These are phyloP conservation scores for Acrobasis consociella DNA, from an alignment of 2,888 invertebrate species.

Conservation along the genomic window DNA sequence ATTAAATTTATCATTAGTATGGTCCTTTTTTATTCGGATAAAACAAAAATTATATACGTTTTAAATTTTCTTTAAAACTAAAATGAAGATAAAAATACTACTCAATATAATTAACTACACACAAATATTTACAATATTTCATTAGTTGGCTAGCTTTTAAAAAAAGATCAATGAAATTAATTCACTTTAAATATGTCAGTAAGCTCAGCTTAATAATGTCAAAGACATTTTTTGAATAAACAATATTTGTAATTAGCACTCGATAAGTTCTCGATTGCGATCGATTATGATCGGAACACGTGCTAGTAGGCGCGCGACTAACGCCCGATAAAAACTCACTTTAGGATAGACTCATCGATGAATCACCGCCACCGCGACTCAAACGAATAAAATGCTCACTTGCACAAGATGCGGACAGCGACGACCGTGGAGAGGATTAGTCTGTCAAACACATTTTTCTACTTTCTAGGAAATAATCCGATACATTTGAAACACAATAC, in stretches of 20 bases:
- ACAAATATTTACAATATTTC: no score
- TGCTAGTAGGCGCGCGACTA: constrained; percentile 47
- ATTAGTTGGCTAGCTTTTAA: no score
- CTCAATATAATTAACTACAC: no score
- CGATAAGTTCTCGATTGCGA: not conserved
- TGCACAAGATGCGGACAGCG: constrained; percentile 71
- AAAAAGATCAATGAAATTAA: no score
- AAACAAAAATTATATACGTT: no score
- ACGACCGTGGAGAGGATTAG: constrained; percentile 51
- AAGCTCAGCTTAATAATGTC: not conserved
- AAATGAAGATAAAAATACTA: no score
- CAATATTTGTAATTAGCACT: constrained; percentile 9
- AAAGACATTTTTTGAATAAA: not conserved
- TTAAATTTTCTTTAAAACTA: no score
- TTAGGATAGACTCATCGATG: constrained; percentile 81
- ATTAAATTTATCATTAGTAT: no score
- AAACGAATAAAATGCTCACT: constrained; percentile 71
- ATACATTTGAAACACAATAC: not conserved
- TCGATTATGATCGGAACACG: constrained; percentile 35
- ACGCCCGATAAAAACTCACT: constrained; percentile 73
- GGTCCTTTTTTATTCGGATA: no score
- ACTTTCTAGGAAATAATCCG: not conserved
- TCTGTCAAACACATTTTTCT: constrained; percentile 16
- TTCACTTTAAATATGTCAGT: no score
- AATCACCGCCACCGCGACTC: constrained; percentile 71